phyloP scores from a whole-genome alignment of 1,140 invertebrate species.

The Conus ventricosus region DNA sequence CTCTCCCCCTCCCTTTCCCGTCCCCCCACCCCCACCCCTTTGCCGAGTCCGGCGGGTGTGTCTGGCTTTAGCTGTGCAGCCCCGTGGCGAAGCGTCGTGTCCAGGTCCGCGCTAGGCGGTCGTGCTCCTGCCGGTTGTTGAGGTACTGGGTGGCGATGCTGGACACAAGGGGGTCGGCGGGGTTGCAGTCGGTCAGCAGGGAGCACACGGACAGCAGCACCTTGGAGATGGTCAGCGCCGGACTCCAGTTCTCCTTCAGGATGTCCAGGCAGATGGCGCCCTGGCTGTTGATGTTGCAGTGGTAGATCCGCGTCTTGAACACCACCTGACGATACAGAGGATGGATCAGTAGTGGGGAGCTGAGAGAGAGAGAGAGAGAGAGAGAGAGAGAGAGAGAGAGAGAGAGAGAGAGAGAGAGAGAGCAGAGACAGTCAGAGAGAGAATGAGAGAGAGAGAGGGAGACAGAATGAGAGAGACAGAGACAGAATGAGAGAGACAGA shows the following conservation, averaged over 20 bases:
- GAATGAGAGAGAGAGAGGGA: no score
- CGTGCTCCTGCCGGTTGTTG: slow-evolving; percentile 97
- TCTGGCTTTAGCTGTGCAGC: slow-evolving; percentile 63
- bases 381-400: no score
- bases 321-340: slow-evolving; percentile 82
- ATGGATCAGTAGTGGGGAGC: no score
- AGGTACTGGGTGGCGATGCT: slow-evolving; percentile 98
- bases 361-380: no score
- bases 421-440: no score
- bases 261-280: slow-evolving; percentile 75
- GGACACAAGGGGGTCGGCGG: slow-evolving; percentile 94
- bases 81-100: slow-evolving; percentile 97
- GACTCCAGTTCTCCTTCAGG: slow-evolving; percentile 75
- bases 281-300: slow-evolving; percentile 75
- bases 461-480: no score
- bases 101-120: slow-evolving; percentile 97
- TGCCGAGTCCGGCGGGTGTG: no score
- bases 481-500: no score
- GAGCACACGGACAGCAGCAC: slow-evolving; percentile 86
- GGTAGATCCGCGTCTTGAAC: slow-evolving; percentile 83
- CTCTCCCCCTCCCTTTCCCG: no score
- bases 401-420: no score
- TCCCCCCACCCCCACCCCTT: no score
- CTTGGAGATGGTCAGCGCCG: slow-evolving; percentile 74
- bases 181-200: slow-evolving; percentile 82